A percentile compares a stretch with the other conserved stretches of the same genome.
phyloP scores from a whole-genome alignment of 2,797 vertebrate species.

The Notoglanidium macrostoma region DNA sequence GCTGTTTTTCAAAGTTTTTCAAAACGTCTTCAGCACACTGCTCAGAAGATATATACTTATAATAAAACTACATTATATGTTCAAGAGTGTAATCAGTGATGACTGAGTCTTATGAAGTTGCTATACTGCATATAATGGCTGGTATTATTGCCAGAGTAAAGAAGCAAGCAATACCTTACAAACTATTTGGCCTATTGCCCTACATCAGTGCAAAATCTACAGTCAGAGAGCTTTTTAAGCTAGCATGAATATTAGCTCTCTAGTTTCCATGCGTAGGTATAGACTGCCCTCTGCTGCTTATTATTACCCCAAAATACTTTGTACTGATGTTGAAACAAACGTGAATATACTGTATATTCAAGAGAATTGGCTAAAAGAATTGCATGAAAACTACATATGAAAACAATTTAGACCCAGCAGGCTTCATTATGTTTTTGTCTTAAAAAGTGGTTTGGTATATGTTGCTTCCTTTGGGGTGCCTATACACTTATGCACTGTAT shows the following conservation, averaged over 20 bases:
- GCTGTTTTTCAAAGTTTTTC: neutral
- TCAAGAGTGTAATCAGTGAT: neutral
- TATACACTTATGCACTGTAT: too few species aligned
- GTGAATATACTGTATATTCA: neutral
- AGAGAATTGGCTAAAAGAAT: neutral
- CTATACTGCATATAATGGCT: neutral
- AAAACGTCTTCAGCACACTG: neutral
- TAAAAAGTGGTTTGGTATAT: too few species aligned
- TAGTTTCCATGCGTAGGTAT: neutral
- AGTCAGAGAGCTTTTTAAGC: neutral
- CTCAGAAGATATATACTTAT: neutral
- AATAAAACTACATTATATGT: neutral
- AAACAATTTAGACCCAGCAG: neutral
- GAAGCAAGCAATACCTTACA: neutral
- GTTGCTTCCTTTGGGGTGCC: too few species aligned
- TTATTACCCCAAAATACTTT: neutral
- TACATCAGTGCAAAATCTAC: neutral
- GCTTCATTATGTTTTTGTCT: too few species aligned
- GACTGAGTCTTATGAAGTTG: neutral
- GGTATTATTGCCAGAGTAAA: neutral
- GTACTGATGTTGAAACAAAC: neutral
- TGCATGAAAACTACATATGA: neutral
- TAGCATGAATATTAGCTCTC: neutral
- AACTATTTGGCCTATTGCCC: neutral
- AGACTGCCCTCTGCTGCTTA: slow-evolving; percentile 37